A percentile compares a stretch with the other conserved stretches of the same genome.
phyloP scores from a whole-genome alignment of 23 tunicate species.

The Diplosoma virens region DNA sequence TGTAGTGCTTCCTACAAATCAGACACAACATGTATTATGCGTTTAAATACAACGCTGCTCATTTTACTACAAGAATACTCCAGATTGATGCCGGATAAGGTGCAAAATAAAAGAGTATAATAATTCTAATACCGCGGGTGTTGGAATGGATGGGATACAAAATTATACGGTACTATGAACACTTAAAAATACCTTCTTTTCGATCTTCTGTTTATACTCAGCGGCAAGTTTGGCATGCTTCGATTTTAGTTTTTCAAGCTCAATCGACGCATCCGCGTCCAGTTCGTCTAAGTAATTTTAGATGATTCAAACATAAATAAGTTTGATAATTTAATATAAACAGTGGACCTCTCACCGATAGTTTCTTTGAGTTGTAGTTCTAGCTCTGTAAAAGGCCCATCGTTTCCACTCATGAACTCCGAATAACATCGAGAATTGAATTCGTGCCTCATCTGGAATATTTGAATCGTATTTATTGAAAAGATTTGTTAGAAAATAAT shows the following conservation, averaged over 20 bases:
- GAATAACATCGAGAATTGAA: slow-evolving; percentile 3
- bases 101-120: too few relatives aligned
- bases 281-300: neutral
- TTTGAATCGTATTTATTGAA: too few relatives aligned
- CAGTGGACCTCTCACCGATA: neutral
- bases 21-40: neutral
- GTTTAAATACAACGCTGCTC: too few relatives aligned
- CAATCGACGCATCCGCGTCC: neutral
- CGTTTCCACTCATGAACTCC: slow-evolving; percentile 35
- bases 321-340: neutral
- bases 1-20: slow-evolving; percentile 3
- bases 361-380: neutral
- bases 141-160: too few relatives aligned
- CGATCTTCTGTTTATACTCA: slow-evolving; percentile 22
- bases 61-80: too few relatives aligned
- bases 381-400: slow-evolving; percentile 30
- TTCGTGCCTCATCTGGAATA: slow-evolving; percentile 24
- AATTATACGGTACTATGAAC: too few relatives aligned
- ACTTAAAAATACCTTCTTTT: slow-evolving; percentile 41
- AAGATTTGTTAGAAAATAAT: too few relatives aligned
- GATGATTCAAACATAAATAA: neutral
- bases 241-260: neutral
- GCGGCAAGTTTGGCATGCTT: slow-evolving; percentile 3
- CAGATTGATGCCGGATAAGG: too few relatives aligned
- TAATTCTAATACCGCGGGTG: too few relatives aligned